Percentiles rank a stretch among this genome's conserved stretches.
phyloP scores from a whole-genome alignment of 2,888 invertebrate genomes.

The Agonum fuliginosum region DNA sequence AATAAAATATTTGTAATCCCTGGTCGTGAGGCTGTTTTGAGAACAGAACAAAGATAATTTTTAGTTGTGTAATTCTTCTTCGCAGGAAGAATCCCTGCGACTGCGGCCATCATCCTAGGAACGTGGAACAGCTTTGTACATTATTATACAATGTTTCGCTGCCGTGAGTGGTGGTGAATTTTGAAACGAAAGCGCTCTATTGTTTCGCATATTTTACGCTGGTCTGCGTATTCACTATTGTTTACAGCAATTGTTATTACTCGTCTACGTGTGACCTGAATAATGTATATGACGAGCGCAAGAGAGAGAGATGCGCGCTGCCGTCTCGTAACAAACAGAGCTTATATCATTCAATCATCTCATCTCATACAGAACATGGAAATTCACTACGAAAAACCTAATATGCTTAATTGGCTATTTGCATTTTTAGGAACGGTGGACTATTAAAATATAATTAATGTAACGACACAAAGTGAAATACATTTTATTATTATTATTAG shows the following conservation, averaged over 20 bases:
- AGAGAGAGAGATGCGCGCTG: neutral
- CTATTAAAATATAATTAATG: no score
- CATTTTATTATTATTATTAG: no score
- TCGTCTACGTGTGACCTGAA: constrained; percentile 58
- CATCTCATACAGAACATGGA: no score
- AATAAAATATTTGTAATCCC: no score
- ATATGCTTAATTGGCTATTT: constrained; percentile 24
- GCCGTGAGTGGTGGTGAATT: constrained; percentile 41
- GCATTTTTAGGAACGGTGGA: no score
- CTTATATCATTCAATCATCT: constrained; percentile 20
- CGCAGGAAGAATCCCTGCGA: neutral
- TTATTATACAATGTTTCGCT: constrained; percentile 46
- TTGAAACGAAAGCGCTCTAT: constrained; percentile 50
- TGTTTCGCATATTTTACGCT: constrained; percentile 57
- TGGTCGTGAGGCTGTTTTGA: no score
- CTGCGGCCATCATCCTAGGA: constrained; percentile 2
- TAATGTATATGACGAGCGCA: constrained; percentile 50
- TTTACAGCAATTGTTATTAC: constrained; percentile 58
- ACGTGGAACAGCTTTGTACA: constrained; percentile 13
- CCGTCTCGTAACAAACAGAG: neutral
- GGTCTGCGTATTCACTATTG: constrained; percentile 51
- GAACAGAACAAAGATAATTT: no score
- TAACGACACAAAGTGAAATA: no score
- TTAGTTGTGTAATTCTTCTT: no score
- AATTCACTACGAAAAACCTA: constrained; percentile 21